Percentiles rank a stretch among this genome's conserved stretches.
Conservation (phyloP, 1,140 invertebrate genomes). For the Neodiprion fabricii region DNA sequence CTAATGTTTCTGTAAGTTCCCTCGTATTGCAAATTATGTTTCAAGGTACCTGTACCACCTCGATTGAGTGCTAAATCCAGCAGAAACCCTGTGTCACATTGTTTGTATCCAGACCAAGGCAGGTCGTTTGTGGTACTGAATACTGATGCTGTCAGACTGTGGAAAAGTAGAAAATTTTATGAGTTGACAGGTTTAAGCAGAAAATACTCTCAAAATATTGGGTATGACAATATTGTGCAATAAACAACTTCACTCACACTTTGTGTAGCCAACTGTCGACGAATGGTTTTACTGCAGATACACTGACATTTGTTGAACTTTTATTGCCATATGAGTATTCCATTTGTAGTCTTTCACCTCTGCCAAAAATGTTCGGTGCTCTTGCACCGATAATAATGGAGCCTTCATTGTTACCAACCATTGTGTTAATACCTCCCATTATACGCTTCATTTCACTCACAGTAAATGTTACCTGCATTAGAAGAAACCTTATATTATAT, state of each 20-base stretch:
- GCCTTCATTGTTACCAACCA: conserved; percentile 87
- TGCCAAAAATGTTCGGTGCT: conserved; percentile 81
- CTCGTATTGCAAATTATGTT: conserved; percentile 86
- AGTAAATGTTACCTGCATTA: conserved; percentile 77
- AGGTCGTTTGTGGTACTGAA: conserved; percentile 78
- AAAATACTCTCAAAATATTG: conserved; percentile 17
- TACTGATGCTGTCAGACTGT: conserved; percentile 70
- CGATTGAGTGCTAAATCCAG: conserved; percentile 72
- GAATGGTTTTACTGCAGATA: conserved; percentile 80
- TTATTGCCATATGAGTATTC: conserved; percentile 80
- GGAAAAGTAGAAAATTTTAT: conserved; percentile 36
- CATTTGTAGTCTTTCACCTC: conserved; percentile 78
- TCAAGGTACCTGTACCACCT: conserved; percentile 61
- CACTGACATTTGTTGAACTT: conserved; percentile 74
- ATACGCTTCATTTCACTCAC: conserved; percentile 78
- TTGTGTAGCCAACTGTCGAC: conserved; percentile 54
- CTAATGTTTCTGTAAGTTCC: conserved; percentile 78
- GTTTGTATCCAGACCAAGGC: conserved; percentile 81
- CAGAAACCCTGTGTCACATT: conserved; percentile 69
- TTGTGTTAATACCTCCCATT: conserved; percentile 80
- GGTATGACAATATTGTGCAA: not conserved
- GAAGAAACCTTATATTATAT: conserved; percentile 21
- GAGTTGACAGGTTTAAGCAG: conserved; percentile 17
- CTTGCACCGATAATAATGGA: conserved; percentile 74
- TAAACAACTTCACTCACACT: conserved; percentile 40